Base-by-base conservation (phyloP, 2,797 vertebrate genomes). In the Kryptolebias ocellatus region DNA sequence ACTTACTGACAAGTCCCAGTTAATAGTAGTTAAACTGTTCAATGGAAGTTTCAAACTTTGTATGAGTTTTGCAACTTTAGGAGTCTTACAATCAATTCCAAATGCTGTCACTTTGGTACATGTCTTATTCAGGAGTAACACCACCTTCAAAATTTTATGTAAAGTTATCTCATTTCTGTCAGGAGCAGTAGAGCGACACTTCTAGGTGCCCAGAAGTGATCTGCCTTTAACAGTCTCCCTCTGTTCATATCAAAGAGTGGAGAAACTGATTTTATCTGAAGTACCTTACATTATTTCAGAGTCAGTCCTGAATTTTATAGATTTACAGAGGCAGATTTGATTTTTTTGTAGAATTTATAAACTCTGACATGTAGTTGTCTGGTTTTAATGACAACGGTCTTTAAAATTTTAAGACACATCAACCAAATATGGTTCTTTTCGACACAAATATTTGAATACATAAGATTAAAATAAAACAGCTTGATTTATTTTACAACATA, bases 211-310 rank as follows among this genome's bases (percentile, higher is more conserved):
- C 61, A 34, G 51, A 56, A 79, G 72, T 34, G 31, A 74, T 68
- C 47, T 50, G 59, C 9, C 70, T 73, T 63, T 60, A 24, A 53
- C 73, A 62, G 82, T 78, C 52, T 20, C 45, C 68, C 49, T 70
- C 44, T 75, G 55, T 84, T 83, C 65, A 78, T 49, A 54, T 67
- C 57, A 67, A 75, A 66, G 59, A 85, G 72, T 78, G 73, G 54
- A 68, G 53, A 8, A 27, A 53, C 57, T 11, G 42, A 73, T 78
- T 76, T 74, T 47, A 72, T 64, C 52, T 51, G 16, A 58, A 76
- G 60, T 16, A 31, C 47, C 60, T 31, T 18, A 20, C 17, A 37
- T 0, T 51, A 51, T 44, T 9, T 39, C 11, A 39, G 37, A 2
- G 5, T 34, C 34, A 34, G 34, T 7, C 34, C 34, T 12, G 10